Percentiles rank a stretch among this genome's conserved stretches.
Evolutionary conservation across 2,113 vertebrate genomes (phyloP).

Genomic region (Scophthalmus maximus): DNA sequence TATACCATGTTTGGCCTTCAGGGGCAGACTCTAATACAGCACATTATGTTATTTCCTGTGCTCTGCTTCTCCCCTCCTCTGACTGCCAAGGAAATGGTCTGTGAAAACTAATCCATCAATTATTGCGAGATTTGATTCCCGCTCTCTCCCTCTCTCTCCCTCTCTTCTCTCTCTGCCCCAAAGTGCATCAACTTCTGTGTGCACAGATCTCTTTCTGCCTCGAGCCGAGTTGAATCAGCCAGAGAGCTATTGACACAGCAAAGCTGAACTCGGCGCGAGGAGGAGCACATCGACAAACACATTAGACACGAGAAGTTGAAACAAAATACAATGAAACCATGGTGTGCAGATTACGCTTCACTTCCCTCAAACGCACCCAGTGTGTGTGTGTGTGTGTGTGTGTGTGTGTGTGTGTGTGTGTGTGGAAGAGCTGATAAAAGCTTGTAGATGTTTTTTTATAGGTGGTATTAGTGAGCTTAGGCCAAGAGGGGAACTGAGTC

Average conservation of each 20-base stretch:
- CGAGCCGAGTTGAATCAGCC: constrained; percentile 31
- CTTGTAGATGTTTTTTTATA: constrained; percentile 64
- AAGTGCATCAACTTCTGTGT: constrained; percentile 24
- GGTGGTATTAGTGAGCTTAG: constrained; percentile 64
- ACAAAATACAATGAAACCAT: constrained; percentile 52
- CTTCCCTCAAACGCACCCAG: constrained; percentile 31
- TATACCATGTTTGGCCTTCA: constrained; percentile 44
- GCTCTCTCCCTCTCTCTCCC: too few species aligned
- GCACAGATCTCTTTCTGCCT: constrained; percentile 21
- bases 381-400: too few species aligned
- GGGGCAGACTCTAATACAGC: constrained; percentile 18
- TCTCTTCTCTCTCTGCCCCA: not conserved
- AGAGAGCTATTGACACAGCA: constrained; percentile 49
- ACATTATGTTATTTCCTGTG: constrained; percentile 32
- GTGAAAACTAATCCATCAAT: constrained; percentile 55
- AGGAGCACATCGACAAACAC: constrained; percentile 66
- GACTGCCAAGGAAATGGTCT: constrained; percentile 49
- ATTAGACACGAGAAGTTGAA: constrained; percentile 61
- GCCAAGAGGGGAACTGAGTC: constrained; percentile 45
- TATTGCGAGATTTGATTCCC: constrained; percentile 31
- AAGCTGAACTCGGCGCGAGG: constrained; percentile 34
- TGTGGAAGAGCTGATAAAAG: constrained; percentile 64
- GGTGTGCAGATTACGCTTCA: constrained; percentile 42
- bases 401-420: too few species aligned
- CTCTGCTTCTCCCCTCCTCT: not conserved